A percentile compares a stretch with the other conserved stretches of the same genome.
phyloP scores from a whole-genome alignment of 2,797 vertebrate species.

The Trachops cirrhosus region DNA sequence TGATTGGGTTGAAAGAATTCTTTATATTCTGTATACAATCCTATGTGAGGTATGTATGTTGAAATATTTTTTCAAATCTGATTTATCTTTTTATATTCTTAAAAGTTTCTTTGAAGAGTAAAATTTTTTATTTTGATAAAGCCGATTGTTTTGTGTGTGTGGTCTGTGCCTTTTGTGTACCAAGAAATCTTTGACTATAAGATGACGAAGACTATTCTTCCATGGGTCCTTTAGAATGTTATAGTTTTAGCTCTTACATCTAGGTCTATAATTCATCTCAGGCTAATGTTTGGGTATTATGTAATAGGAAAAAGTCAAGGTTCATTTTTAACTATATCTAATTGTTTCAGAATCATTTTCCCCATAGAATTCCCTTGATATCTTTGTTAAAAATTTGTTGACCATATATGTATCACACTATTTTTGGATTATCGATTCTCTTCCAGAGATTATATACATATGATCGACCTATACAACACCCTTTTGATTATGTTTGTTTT shows the following conservation, averaged over 20 bases:
- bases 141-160: neutral
- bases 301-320: neutral
- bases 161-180: neutral
- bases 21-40: neutral
- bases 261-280: neutral
- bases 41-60: neutral
- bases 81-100: slow-evolving; percentile 9
- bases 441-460: neutral
- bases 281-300: neutral
- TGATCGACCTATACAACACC: neutral
- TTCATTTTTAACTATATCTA: neutral
- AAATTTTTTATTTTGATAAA: neutral
- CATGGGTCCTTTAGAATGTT: neutral
- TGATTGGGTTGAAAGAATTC: neutral
- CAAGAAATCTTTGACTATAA: neutral
- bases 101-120: neutral
- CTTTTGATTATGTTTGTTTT: neutral
- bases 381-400: neutral
- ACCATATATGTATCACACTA: neutral
- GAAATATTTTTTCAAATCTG: neutral
- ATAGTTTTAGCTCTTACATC: neutral
- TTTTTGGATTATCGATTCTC: neutral
- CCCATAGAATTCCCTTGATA: neutral
- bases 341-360: neutral
- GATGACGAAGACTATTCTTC: neutral